Evolutionary conservation across 2,113 vertebrate species (phyloP).

Genomic region (Gasterosteus aculeatus): DNA sequence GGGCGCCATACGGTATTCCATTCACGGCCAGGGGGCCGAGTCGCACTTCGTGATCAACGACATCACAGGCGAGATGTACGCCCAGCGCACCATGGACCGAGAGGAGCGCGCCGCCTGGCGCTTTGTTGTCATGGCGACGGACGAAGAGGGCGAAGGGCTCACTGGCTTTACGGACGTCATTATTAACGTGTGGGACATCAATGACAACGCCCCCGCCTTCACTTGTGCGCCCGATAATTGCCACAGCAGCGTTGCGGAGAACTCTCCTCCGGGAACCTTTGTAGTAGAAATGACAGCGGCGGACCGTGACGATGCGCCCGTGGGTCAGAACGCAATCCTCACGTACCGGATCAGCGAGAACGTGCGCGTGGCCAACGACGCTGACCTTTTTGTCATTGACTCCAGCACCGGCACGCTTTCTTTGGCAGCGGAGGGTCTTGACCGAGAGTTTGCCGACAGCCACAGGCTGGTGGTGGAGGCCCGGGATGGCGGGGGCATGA

Average conservation of each 20-base stretch:
- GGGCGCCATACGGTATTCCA: slow-evolving; percentile 87
- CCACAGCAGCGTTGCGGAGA: slow-evolving; percentile 84
- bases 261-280: slow-evolving; percentile 83
- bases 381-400: slow-evolving; percentile 83
- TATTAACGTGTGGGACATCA: slow-evolving; percentile 90
- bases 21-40: slow-evolving; percentile 88
- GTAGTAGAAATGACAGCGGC: slow-evolving; percentile 88
- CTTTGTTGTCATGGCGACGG: slow-evolving; percentile 90
- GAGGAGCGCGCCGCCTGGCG: slow-evolving; percentile 88
- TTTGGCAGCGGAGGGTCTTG: slow-evolving; percentile 80
- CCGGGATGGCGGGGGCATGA: slow-evolving; percentile 87
- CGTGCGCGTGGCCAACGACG: slow-evolving; percentile 45
- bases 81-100: slow-evolving; percentile 86
- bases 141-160: slow-evolving; percentile 89
- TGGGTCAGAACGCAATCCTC: slow-evolving; percentile 87
- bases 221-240: slow-evolving; percentile 83
- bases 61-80: slow-evolving; percentile 87
- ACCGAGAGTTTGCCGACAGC: slow-evolving; percentile 82
- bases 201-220: slow-evolving; percentile 87
- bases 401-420: slow-evolving; percentile 84
- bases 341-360: slow-evolving; percentile 84
- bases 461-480: slow-evolving; percentile 86
- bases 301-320: slow-evolving; percentile 86
- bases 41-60: slow-evolving; percentile 90
- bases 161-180: slow-evolving; percentile 92